Base-by-base conservation (phyloP, 2,113 vertebrate genomes). In the Otus sunia region DNA sequence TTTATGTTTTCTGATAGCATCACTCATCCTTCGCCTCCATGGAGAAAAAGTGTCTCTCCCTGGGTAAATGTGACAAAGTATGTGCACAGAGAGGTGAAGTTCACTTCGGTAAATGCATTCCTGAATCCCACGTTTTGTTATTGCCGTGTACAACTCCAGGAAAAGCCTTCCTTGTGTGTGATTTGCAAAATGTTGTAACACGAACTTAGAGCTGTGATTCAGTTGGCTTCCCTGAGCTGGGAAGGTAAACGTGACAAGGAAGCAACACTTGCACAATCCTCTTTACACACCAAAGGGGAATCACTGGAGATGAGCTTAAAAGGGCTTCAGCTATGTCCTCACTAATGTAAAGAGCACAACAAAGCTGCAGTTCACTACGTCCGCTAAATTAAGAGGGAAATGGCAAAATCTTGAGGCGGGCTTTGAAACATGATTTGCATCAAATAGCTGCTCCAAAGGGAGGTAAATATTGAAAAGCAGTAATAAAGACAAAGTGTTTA, bases 341-440 rank as follows among this genome's bases (percentile, higher is more conserved):
- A 3, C 43, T 23, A 39, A 87, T 34, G 81, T 73, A 55, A 39
- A 68, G 39, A 94, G 81, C 58, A 84, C 73, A 76, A 55, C 86
- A 90, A 90, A 95, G 81, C 91, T 7, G 7, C 14, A 10, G 23
- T 45, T 52, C 55, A 29, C 37, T 4, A 58, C 2, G 41, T 39
- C 72, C 91, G 19, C 32, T 10, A 36, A 39, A 72, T 59, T 6
- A 36, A 25, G 55, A 39, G 72, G n/a, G 53, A 64, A 96, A 62
- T 3, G 5, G 47, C 0, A 17, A 67, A 34, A 63, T 17, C 23
- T 1, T 5, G 63, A 79, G 47, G 62, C 55, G 6, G 56, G n/a
- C 91, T 95, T 92, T 84, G 81, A 90, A 94, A 72, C 5, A 77
- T 30, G 13, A 68, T 92, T 45, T 84, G 34, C 67, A 84, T 63